Conservation (phyloP, 2,113 vertebrate genomes). For the Pelecanoides urinatrix region DNA sequence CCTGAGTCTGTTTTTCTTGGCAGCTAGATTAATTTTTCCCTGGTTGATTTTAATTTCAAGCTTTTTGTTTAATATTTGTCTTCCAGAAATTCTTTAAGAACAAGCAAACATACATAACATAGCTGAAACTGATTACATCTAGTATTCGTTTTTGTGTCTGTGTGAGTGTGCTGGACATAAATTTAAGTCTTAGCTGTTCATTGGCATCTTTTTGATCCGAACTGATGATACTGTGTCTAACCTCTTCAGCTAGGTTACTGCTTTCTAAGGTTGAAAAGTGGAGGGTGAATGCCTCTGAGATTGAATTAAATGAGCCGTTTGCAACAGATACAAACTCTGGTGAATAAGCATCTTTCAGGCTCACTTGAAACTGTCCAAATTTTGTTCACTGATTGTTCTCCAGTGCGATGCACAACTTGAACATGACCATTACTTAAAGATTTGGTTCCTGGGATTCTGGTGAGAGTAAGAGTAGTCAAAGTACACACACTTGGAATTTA, state of each 20-base stretch:
- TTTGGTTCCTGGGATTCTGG: neutral
- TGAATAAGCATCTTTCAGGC: slow-evolving; percentile 30
- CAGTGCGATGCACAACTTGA: neutral
- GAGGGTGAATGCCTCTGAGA: slow-evolving; percentile 38
- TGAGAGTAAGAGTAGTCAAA: neutral
- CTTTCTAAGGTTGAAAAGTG: slow-evolving; percentile 27
- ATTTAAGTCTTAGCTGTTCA: slow-evolving; percentile 52
- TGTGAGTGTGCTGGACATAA: neutral
- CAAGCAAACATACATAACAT: neutral
- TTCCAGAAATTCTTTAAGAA: slow-evolving; percentile 16
- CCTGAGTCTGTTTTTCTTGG: neutral
- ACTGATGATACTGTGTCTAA: slow-evolving; percentile 45
- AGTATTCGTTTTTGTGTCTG: neutral
- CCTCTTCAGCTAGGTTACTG: slow-evolving; percentile 15
- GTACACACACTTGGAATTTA: neutral
- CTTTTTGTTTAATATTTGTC: neutral
- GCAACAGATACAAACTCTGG: neutral
- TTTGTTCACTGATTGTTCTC: neutral
- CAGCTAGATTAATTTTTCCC: slow-evolving; percentile 10
- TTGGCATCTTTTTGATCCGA: slow-evolving; percentile 52
- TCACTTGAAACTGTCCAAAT: neutral
- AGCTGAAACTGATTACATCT: neutral
- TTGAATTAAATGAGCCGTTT: slow-evolving; percentile 51
- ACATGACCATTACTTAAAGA: neutral
- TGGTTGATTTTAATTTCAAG: slow-evolving; percentile 29